Conservation (phyloP, 64 coral and sea anemone genomes). For the Exaiptasia diaphana region DNA sequence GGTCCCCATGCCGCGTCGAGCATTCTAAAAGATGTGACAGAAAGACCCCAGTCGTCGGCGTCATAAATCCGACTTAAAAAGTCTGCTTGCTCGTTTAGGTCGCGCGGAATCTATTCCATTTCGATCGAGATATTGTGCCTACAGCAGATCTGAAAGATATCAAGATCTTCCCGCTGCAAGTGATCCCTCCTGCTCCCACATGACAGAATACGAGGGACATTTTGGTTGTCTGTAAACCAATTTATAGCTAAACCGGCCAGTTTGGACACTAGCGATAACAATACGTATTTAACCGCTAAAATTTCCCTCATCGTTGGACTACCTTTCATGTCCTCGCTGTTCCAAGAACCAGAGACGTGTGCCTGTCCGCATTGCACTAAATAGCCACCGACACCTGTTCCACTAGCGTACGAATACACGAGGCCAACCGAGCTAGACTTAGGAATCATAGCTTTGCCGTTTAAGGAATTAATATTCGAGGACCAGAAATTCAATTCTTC, state of each 20-base stretch:
- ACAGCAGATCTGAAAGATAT: conserved; percentile 13
- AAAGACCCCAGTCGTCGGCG: conserved; percentile 45
- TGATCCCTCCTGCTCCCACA: conserved; percentile 17
- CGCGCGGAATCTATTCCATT: conserved; percentile 51
- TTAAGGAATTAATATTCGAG: conserved; percentile 24
- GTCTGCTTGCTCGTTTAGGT: conserved; percentile 7
- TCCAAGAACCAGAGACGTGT: conserved; percentile 36
- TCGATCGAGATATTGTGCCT: conserved; percentile 20
- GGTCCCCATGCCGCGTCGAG: conserved; percentile 52
- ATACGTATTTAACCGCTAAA: conserved; percentile 55
- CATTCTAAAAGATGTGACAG: background rate
- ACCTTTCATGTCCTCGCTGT: conserved; percentile 13
- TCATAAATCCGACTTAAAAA: conserved; percentile 29
- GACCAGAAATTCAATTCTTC: conserved; percentile 52
- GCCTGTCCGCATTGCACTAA: conserved; percentile 48
- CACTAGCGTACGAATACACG: conserved; percentile 60
- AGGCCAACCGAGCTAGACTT: conserved; percentile 51
- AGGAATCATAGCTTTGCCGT: conserved; percentile 34
- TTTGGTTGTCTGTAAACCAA: conserved; percentile 51
- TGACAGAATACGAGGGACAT: conserved; percentile 33
- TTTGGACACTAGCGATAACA: background rate
- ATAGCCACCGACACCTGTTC: conserved; percentile 59
- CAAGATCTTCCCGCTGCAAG: conserved; percentile 20
- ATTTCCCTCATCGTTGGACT: conserved; percentile 60
- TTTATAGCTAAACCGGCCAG: conserved; percentile 29